phyloP scores from a whole-genome alignment of 2,797 vertebrate species.

The Hypotaenidia philippensis region DNA sequence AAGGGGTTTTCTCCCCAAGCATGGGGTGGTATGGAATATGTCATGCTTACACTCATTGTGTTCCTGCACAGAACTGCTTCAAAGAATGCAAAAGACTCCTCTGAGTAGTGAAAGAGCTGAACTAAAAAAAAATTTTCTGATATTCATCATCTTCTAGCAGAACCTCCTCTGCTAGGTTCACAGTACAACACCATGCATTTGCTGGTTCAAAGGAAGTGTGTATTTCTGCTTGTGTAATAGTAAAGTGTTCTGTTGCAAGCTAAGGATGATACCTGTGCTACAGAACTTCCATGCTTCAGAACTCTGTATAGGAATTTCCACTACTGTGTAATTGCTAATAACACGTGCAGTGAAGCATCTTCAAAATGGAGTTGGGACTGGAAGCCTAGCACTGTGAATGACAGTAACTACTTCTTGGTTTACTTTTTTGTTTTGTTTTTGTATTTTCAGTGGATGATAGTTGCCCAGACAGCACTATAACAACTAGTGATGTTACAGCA shows the following conservation, averaged over 20 bases:
- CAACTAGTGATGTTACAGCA: constrained; percentile 71
- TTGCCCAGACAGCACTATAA: constrained; percentile 82
- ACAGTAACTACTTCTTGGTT: constrained; percentile 18
- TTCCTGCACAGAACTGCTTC: neutral
- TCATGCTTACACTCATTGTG: neutral
- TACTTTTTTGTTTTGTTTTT: neutral
- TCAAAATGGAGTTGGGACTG: neutral
- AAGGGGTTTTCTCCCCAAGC: neutral
- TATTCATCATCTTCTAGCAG: neutral
- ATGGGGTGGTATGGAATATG: neutral
- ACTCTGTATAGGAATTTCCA: constrained; percentile 28
- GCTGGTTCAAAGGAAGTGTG: neutral
- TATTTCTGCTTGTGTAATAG: neutral
- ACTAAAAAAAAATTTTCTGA: neutral
- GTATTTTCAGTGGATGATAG: constrained; percentile 79
- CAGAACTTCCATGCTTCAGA: constrained; percentile 45
- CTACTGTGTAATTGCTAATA: neutral
- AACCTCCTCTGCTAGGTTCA: neutral
- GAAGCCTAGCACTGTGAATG: neutral
- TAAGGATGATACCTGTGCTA: neutral
- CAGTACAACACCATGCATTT: neutral
- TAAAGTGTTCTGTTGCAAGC: constrained; percentile 3
- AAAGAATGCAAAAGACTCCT: neutral
- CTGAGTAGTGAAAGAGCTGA: neutral
- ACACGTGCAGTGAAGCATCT: neutral